Evolutionary conservation across 2,888 invertebrate species (phyloP).

Genomic region (Fragum fragum): DNA sequence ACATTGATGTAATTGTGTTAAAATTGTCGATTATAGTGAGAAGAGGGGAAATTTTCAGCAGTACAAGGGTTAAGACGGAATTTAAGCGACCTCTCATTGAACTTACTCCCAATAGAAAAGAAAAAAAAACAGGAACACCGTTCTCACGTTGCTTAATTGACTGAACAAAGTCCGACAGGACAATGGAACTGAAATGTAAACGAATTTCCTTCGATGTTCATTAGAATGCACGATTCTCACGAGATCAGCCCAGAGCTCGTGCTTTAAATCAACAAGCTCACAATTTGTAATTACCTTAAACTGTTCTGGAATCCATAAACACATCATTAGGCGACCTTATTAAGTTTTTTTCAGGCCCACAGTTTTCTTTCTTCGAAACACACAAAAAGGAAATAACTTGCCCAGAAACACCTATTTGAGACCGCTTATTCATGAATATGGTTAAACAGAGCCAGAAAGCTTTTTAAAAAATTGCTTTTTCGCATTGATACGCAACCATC

Average conservation of each 20-base stretch:
- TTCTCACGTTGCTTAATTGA: neutral
- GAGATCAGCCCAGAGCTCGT: neutral
- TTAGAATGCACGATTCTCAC: slow-evolving; percentile 3
- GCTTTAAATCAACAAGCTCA: neutral
- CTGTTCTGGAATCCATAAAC: neutral
- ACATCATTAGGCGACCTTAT: neutral
- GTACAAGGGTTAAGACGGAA: too few relatives aligned
- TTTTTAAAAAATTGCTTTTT: too few relatives aligned
- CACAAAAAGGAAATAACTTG: too few relatives aligned
- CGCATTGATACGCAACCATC: too few relatives aligned
- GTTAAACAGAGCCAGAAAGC: too few relatives aligned
- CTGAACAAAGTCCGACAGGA: neutral
- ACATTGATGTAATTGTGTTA: too few relatives aligned
- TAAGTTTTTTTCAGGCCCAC: neutral
- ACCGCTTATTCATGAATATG: too few relatives aligned
- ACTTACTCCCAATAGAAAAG: neutral
- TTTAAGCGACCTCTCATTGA: too few relatives aligned
- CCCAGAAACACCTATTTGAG: too few relatives aligned
- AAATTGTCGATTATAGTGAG: too few relatives aligned
- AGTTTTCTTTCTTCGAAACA: too few relatives aligned
- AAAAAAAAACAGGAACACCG: neutral
- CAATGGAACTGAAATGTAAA: neutral
- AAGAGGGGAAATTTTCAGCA: too few relatives aligned
- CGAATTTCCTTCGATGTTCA: neutral
- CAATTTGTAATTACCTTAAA: neutral